Conservation (phyloP, 2,888 invertebrate genomes). For the Ormyrus pomaceus region DNA sequence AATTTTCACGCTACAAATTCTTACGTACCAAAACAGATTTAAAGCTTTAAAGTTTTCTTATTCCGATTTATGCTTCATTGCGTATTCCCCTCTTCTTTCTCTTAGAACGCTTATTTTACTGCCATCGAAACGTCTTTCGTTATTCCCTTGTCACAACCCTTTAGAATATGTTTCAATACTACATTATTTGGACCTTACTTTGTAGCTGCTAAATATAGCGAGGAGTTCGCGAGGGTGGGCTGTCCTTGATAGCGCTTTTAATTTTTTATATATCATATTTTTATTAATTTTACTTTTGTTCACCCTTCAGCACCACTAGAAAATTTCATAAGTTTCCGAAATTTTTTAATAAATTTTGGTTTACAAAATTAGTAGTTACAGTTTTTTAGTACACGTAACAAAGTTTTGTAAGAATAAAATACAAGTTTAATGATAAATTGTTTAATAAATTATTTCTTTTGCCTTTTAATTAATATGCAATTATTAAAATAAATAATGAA, state of each 20-base stretch:
- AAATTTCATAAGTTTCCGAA: too few relatives aligned
- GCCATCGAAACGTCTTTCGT: slow-evolving; percentile 13
- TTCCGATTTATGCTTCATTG: not conserved
- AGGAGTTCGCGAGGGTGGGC: slow-evolving; percentile 74
- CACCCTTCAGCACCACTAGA: too few relatives aligned
- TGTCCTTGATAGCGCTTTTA: slow-evolving; percentile 64
- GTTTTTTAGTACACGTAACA: too few relatives aligned
- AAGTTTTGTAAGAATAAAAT: too few relatives aligned
- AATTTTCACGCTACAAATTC: too few relatives aligned
- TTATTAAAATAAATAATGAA: not conserved
- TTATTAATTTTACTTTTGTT: not conserved
- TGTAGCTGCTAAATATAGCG: slow-evolving; percentile 53
- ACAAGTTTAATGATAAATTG: not conserved
- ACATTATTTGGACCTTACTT: slow-evolving; percentile 10
- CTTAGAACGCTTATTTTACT: not conserved
- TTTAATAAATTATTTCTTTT: too few relatives aligned
- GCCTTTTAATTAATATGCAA: too few relatives aligned
- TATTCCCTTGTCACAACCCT: slow-evolving; percentile 18
- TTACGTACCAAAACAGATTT: too few relatives aligned
- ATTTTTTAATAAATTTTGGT: too few relatives aligned
- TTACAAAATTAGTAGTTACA: too few relatives aligned
- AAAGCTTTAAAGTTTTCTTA: not conserved
- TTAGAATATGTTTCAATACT: slow-evolving; percentile 1
- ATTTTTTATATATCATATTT: slow-evolving; percentile 46
- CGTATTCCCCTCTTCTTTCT: not conserved